These are phyloP conservation scores for Drosophila atripex DNA, from an alignment of 2,888 invertebrate species.

Conservation along the genomic window DNA sequence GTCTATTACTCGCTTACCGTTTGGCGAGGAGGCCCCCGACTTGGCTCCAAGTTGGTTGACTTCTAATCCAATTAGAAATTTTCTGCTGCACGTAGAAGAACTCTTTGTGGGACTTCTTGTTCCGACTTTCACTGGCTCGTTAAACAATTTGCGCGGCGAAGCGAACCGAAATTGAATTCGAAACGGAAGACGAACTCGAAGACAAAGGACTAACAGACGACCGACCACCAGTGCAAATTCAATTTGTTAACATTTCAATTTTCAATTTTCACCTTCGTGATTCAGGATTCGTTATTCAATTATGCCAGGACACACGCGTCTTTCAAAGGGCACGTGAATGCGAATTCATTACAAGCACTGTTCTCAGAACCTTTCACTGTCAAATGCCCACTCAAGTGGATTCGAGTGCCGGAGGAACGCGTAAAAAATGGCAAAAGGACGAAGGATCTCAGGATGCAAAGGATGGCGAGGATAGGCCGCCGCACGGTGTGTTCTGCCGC, in stretches of 20 bases:
- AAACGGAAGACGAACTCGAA: slow-evolving; percentile 21
- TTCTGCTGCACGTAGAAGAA: slow-evolving; percentile 46
- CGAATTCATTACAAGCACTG: slow-evolving; percentile 47
- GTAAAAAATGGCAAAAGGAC: not conserved
- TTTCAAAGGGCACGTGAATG: slow-evolving; percentile 15
- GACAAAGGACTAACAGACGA: slow-evolving; percentile 18
- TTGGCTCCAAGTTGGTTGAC: slow-evolving; percentile 61
- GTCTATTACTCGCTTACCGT: slow-evolving; percentile 65
- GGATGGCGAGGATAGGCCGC: slow-evolving; percentile 41
- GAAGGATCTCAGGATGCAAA: slow-evolving; percentile 21
- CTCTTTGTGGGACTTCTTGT: slow-evolving; percentile 42
- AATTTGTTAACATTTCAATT: slow-evolving; percentile 78
- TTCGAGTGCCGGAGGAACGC: slow-evolving; percentile 8
- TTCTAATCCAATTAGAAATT: slow-evolving; percentile 76
- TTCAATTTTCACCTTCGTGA: slow-evolving; percentile 78
- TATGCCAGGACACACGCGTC: slow-evolving; percentile 60
- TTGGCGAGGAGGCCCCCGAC: slow-evolving; percentile 10
- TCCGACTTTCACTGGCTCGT: slow-evolving; percentile 52
- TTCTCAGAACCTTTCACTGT: slow-evolving; percentile 16
- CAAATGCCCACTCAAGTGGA: slow-evolving; percentile 39
- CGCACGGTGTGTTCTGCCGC: slow-evolving; percentile 74
- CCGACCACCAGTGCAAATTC: slow-evolving; percentile 58
- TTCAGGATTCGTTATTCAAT: slow-evolving; percentile 57
- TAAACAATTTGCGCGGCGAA: slow-evolving; percentile 52
- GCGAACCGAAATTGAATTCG: slow-evolving; percentile 34